Base-by-base conservation (phyloP, 1,140 invertebrate genomes). In the Musca domestica region DNA sequence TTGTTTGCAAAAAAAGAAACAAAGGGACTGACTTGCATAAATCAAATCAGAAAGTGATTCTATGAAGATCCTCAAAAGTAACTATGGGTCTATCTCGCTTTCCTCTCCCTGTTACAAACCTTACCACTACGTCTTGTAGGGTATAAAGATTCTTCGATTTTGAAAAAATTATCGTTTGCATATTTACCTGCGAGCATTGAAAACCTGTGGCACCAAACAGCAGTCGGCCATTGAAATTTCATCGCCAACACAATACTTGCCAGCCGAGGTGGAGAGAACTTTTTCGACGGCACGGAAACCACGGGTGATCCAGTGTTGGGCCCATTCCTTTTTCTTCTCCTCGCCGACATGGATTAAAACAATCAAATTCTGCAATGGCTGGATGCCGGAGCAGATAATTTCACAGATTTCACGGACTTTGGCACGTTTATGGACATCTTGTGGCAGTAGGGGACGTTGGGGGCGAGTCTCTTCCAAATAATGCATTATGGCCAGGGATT, bases 211-310 rank as follows among this genome's bases (percentile, higher is more conserved):
- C 51, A 98, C 92, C 22, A 98, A 84, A 77, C 94, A 98, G 73
- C 95, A 94, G 82, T 99, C 97, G 25, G 96, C 96, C 75, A 98
- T 83, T 0, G 95, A 95, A 34, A 98, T 89, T 72, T 93, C 88
- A 83, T 99, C 94, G 2, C 96, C 96, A 2, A 98, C 91, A 80
- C 94, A 95, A 77, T 96, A 99, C 81, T 96, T 95, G 15, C 96
- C 96, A 56, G 93, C 90, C 66, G 88, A 92, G 14, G 90, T 85
- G 7, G 89, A 88, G 9, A 99, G 80, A 10, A 96, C 82, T 80
- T 92, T 92, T 84, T 99, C 97, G 3, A 98, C 88, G 47, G 93
- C 94, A 85, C 86, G 86, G 76, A 99, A 94, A 46, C 95, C 95
- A 72, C 91, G 86, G 46, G 87, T 91, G 68, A 99, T 97, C 90